Percentiles rank a stretch among this genome's conserved stretches.
Evolutionary conservation across 2,797 vertebrate species (phyloP).

Genomic region (Eulemur albifrons): DNA sequence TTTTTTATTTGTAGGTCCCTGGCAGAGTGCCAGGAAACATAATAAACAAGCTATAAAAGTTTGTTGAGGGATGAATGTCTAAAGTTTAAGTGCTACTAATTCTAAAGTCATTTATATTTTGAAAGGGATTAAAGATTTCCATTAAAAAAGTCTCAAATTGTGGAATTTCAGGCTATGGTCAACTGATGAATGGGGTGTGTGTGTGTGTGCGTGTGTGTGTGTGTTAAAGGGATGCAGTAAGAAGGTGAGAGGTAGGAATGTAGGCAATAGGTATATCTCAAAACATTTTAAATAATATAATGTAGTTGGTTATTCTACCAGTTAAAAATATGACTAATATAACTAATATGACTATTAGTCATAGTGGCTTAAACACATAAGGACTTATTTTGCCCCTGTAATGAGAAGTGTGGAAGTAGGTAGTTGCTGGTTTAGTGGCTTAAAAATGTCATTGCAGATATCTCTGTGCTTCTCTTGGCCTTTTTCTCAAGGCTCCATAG

Average conservation of each 20-base stretch:
- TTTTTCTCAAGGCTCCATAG: background rate
- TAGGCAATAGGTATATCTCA: background rate
- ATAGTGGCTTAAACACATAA: background rate
- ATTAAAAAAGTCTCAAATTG: background rate
- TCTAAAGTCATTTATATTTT: slow-evolving; percentile 3
- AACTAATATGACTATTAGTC: background rate
- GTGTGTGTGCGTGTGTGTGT: background rate
- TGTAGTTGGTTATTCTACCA: background rate
- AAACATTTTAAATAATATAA: background rate
- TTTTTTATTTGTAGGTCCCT: background rate
- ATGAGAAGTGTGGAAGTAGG: background rate
- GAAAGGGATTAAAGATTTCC: background rate
- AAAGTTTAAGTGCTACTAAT: background rate
- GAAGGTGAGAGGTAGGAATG: background rate
- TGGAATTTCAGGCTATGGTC: background rate
- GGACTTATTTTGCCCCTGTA: background rate
- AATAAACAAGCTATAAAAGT: background rate
- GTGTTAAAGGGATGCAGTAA: background rate
- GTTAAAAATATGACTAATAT: background rate
- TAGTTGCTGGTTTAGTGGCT: background rate
- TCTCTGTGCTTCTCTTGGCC: background rate
- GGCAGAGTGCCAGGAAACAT: background rate
- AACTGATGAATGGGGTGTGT: background rate
- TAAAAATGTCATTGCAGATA: background rate
- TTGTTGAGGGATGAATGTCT: background rate